Evolutionary conservation across 2,797 vertebrate genomes (phyloP), one percentile per base, ranked within the genome.

Genomic region (Gymnoscopelus braueri): DNA sequence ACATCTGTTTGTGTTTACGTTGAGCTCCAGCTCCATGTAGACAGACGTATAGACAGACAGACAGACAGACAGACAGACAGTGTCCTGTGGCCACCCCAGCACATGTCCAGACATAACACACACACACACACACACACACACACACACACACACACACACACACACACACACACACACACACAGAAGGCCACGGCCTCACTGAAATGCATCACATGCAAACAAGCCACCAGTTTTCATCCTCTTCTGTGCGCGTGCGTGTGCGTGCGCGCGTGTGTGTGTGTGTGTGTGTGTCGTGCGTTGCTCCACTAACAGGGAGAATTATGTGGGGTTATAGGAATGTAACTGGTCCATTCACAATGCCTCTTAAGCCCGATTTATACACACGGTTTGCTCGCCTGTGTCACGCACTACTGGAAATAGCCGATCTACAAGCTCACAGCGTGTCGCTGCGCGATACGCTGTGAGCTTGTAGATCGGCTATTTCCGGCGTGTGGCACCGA

Each of bases 271-370:
- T 6, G 39, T 2, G 7, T 44, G 4, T 6, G 35, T 8, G 39
- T 2, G 5, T 9, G 39, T 44, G 26, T 4, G 26, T 4, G 39
- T 44, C 4, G 32, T 26, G 68, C 12, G 39, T 60, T 3, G 15
- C 66, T 74, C 63, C 48, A 60, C 60, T 72, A 66, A 83, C 81
- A 76, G 62, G 29, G 76, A 77, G 80, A 87, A 84, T 83, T 84
- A 81, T 78, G 76, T 69, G 71, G 77, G n/a, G 14, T 5, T 14
- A 69, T 72, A 64, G 72, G 71, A 74, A 83, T 84, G 79, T 83
- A 87, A 87, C 87, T 88, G 85, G 84, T 87, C 83, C 48, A 77
- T 81, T 80, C 74, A 65, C 61, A 65, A 83, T 87, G 39, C 39
- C 39, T 44, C 39, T 44, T 44, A 44, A 44, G 39, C 39, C 35